Percentiles rank a stretch among this genome's conserved stretches.
These are phyloP conservation scores for Agonopterix arenella DNA, from an alignment of 2,888 invertebrate species.

Conservation along the genomic window DNA sequence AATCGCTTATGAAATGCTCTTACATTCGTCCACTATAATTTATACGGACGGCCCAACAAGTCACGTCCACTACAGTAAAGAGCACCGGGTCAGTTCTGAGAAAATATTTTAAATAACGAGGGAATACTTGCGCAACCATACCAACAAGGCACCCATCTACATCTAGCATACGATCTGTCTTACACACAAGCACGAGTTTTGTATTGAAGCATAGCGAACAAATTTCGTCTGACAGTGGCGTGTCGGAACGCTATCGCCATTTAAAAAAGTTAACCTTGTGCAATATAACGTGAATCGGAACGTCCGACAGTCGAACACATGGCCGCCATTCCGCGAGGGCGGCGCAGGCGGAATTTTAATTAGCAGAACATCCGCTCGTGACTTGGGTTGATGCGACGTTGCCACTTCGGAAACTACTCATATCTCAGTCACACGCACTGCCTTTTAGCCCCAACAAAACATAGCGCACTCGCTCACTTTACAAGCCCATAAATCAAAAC, in stretches of 20 bases:
- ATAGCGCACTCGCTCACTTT: conserved; percentile 32
- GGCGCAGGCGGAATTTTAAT: conserved; percentile 77
- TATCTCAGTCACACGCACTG: conserved; percentile 47
- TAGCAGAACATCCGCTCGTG: conserved; percentile 77
- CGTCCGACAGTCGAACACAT: conserved; percentile 68
- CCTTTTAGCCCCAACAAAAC: conserved; percentile 19
- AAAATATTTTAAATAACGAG: conserved; percentile 43
- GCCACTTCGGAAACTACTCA: conserved; percentile 47
- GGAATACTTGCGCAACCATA: conserved; percentile 50
- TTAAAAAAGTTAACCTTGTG: conserved; percentile 70
- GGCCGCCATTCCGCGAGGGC: conserved; percentile 77
- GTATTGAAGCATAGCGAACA: conserved; percentile 38
- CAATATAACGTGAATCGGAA: conserved; percentile 69
- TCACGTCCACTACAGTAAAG: conserved; percentile 59
- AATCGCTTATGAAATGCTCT: conserved; percentile 29
- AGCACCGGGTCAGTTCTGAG: conserved; percentile 74
- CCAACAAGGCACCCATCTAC: conserved; percentile 43
- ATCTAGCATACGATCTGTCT: conserved; percentile 43
- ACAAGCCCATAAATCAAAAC: conserved; percentile 28
- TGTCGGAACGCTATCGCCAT: conserved; percentile 42
- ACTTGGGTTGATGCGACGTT: conserved; percentile 64
- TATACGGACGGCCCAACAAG: conserved; percentile 56
- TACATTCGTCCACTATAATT: conserved; percentile 25
- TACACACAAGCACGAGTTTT: conserved; percentile 47
- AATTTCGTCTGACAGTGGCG: conserved; percentile 29